These are phyloP conservation scores for Heteromurus nitidus DNA, from an alignment of 2,888 invertebrate genomes.

Conservation along the genomic window DNA sequence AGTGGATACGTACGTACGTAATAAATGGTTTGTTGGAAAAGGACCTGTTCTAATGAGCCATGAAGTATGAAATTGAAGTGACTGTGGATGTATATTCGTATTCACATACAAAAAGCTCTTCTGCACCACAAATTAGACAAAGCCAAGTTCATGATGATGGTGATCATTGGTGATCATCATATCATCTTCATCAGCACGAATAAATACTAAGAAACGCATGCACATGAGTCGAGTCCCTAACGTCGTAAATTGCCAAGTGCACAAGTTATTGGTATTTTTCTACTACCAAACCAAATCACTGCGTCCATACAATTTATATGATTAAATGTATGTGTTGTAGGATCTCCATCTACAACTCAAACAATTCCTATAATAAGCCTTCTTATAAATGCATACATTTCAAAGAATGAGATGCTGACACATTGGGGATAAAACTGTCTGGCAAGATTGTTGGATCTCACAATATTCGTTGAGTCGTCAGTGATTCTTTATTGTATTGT, in stretches of 20 bases:
- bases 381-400: background rate
- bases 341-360: background rate
- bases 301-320: background rate
- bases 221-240: background rate
- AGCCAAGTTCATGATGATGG: conserved; percentile 52
- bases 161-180: conserved; percentile 1
- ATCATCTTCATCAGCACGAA: background rate
- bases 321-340: background rate
- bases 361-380: too few species aligned
- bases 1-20: background rate
- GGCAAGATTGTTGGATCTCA: background rate
- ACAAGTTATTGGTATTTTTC: background rate
- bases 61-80: conserved; percentile 17
- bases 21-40: conserved; percentile 14
- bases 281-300: background rate
- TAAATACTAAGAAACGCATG: too few species aligned
- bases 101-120: too few species aligned
- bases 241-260: conserved; percentile 1
- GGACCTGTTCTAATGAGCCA: conserved; percentile 41
- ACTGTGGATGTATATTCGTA: too few species aligned
- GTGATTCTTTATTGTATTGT: too few species aligned
- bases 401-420: background rate
- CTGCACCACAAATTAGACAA: too few species aligned
- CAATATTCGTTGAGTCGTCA: background rate
- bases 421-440: background rate